Conservation (phyloP, 2,113 vertebrate species). For the Podarcis raffonei region DNA sequence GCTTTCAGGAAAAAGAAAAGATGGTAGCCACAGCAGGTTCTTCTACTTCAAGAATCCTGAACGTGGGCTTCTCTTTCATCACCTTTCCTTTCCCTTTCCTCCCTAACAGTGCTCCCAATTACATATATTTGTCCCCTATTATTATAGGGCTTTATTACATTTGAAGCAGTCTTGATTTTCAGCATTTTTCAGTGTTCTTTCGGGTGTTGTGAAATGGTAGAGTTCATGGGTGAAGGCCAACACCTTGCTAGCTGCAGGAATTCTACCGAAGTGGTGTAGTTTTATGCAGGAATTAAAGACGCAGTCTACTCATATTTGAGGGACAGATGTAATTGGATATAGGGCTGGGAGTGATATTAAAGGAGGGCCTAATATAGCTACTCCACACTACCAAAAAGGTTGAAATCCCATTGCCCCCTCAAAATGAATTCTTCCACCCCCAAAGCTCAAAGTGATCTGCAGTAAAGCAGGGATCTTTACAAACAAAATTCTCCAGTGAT, state of each 20-base stretch:
- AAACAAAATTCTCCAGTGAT: no score
- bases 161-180: not conserved
- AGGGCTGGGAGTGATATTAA: not conserved
- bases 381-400: not conserved
- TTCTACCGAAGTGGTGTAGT: not conserved
- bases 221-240: not conserved
- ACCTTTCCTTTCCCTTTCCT: not conserved
- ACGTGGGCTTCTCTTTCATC: no score
- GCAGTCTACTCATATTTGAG: not conserved
- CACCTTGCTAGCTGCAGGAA: not conserved
- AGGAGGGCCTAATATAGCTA: not conserved
- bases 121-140: not conserved
- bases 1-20: not conserved
- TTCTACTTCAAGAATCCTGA: not conserved
- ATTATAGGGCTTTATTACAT: not conserved
- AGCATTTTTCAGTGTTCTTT: not conserved
- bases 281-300: not conserved
- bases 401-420: no score
- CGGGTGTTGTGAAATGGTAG: not conserved
- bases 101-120: not conserved
- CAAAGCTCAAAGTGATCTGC: not conserved
- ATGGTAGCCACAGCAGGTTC: not conserved
- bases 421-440: not conserved
- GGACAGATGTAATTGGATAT: not conserved
- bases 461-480: not conserved